phyloP scores from a whole-genome alignment of 2,797 vertebrate species.

The Salarias fasciatus region DNA sequence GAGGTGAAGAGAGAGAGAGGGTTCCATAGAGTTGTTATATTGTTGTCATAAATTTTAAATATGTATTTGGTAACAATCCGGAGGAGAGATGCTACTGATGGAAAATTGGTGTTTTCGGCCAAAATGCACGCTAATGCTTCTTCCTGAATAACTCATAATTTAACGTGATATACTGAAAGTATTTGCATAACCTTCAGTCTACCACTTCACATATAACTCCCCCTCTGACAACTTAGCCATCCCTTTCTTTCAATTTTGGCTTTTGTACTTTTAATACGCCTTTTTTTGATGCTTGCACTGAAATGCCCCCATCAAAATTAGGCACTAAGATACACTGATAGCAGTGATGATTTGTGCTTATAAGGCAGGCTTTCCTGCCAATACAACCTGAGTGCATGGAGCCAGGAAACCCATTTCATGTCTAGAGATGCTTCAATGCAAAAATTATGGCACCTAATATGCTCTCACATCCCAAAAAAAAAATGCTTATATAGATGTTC shows the following conservation, averaged over 20 bases:
- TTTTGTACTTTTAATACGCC: neutral
- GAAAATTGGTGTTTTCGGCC: neutral
- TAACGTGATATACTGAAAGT: neutral
- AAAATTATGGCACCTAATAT: slow-evolving; percentile 29
- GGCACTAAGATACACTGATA: slow-evolving; percentile 24
- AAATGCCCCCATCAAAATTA: slow-evolving; percentile 6
- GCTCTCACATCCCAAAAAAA: slow-evolving; percentile 9
- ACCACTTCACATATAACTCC: neutral
- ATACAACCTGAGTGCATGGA: slow-evolving; percentile 14
- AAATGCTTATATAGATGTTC: slow-evolving; percentile 31
- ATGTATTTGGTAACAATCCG: neutral
- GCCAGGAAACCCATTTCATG: slow-evolving; percentile 36
- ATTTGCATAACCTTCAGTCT: neutral
- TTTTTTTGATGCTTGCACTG: neutral
- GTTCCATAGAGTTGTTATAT: neutral
- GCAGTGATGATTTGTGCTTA: slow-evolving; percentile 11
- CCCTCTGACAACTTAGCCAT: neutral
- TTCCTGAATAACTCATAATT: no score
- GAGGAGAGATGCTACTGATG: neutral
- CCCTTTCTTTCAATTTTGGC: neutral
- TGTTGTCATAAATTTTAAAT: neutral
- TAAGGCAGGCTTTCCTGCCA: slow-evolving; percentile 23
- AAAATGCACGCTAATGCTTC: neutral
- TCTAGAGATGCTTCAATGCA: slow-evolving; percentile 42
- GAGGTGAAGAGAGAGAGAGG: neutral